Percentiles rank a stretch among this genome's conserved stretches.
These are phyloP conservation scores for Erebia epiphron DNA, from an alignment of 2,888 invertebrate species.

Conservation along the genomic window DNA sequence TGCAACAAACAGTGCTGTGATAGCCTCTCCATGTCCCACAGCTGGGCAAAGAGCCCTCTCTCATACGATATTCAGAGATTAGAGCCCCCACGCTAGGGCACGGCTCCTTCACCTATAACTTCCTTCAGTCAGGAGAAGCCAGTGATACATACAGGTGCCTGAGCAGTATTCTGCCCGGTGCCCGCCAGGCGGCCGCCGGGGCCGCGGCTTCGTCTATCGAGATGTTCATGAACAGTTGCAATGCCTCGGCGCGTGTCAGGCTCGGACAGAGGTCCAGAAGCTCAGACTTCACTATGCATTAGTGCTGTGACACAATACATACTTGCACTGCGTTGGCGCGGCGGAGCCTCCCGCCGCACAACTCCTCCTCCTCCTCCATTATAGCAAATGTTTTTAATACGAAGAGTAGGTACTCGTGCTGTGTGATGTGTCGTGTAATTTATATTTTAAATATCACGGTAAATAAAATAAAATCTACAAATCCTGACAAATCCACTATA, in stretches of 20 bases:
- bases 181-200: too few species aligned
- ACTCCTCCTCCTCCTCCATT: neutral
- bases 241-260: too few species aligned
- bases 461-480: too few species aligned
- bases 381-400: too few species aligned
- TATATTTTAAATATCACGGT: too few species aligned
- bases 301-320: neutral
- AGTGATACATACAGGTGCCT: neutral
- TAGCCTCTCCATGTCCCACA: neutral
- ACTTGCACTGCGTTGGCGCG: neutral
- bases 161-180: too few species aligned
- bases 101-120: neutral
- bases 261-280: too few species aligned
- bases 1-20: conserved; percentile 3
- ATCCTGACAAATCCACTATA: too few species aligned
- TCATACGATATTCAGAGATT: neutral
- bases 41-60: neutral
- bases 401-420: too few species aligned
- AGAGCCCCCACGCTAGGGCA: neutral
- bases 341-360: neutral
- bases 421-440: too few species aligned
- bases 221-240: too few species aligned
- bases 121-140: neutral
- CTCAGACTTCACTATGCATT: neutral
- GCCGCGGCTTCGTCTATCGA: too few species aligned